Conservation (phyloP, 1,140 invertebrate genomes). For the Camponotus floridanus region DNA sequence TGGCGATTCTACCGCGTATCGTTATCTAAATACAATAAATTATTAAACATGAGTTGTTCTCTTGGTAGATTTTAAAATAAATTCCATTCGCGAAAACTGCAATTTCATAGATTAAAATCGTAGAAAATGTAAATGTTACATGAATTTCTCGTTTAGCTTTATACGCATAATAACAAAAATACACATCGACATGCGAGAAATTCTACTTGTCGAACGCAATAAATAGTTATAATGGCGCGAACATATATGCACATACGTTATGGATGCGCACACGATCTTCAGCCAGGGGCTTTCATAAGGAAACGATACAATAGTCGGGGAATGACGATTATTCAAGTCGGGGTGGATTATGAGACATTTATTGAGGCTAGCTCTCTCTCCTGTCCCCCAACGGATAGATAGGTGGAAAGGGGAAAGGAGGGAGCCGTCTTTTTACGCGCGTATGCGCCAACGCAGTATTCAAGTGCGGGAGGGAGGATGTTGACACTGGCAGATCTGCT, state of each 20-base stretch:
- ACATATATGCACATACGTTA: conserved; percentile 51
- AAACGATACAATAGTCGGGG: conserved; percentile 77
- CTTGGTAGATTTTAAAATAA: neutral
- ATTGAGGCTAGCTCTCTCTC: conserved; percentile 70
- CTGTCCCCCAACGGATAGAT: conserved; percentile 63
- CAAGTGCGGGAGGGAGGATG: conserved; percentile 77
- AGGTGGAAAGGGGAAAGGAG: neutral
- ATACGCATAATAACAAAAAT: conserved; percentile 19
- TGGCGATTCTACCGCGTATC: neutral
- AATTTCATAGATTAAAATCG: neutral
- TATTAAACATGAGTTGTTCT: neutral
- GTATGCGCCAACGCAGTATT: conserved; percentile 53
- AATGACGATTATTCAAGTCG: conserved; percentile 82
- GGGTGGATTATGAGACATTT: conserved; percentile 81
- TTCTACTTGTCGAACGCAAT: conserved; percentile 52
- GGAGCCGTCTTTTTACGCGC: conserved; percentile 5
- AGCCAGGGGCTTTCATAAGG: conserved; percentile 69
- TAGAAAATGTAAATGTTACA: neutral
- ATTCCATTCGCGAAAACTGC: neutral
- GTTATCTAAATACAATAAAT: neutral
- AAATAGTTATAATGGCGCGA: conserved; percentile 68
- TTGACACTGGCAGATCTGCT: conserved; percentile 84
- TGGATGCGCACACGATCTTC: conserved; percentile 61
- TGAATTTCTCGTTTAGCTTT: neutral
- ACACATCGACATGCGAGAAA: neutral